Evolutionary conservation across 2,113 vertebrate species (phyloP), one percentile per base, ranked within the genome.

Genomic region (Equus quagga): DNA sequence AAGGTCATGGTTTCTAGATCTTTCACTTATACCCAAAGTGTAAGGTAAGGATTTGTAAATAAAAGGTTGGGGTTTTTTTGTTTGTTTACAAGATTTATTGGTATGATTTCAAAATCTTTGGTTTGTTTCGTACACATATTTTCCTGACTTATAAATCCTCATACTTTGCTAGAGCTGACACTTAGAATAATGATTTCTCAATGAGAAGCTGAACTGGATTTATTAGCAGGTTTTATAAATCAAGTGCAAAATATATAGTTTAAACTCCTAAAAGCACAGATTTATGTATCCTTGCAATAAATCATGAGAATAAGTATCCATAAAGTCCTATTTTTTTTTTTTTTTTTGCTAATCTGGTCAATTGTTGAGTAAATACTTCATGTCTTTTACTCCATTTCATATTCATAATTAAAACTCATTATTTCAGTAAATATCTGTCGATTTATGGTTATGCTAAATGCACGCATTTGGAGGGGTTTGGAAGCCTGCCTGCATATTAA

Each of bases 221-320:
- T 98, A 98, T 96, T 94, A 95, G 83, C 46, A 78, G 87, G 41
- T 93, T 94, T 78, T 89, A 89, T 83, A 98, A 96, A 96, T 96
- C 94, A 95, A 67, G 56, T 3, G 41, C 54, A 21, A 86, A 97
- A 82, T 89, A 64, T 94, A 94, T 44, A 65, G 73, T 95, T 89
- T n/a, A 56, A 73, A 79, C 69, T 64, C 58, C 67, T 11, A 33
- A 94, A 85, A 82, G 60, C 69, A 60, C 36, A 73, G 93, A 97
- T 97, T 97, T 94, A 95, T 89, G 90, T 5, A 4, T 72, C 23
- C 56, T 91, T 17, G 19, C 41, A 0, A 67, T 94, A 92, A 95
- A 95, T 96, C 79, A 60, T 6, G 23, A 51, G 15, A 15, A 5
- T 65, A 81, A 72, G 44, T 60, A 31, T 46, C 60, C 49, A 62